Evolutionary conservation across 2,797 vertebrate genomes (phyloP).

Genomic region (Myiothlypis coronata): DNA sequence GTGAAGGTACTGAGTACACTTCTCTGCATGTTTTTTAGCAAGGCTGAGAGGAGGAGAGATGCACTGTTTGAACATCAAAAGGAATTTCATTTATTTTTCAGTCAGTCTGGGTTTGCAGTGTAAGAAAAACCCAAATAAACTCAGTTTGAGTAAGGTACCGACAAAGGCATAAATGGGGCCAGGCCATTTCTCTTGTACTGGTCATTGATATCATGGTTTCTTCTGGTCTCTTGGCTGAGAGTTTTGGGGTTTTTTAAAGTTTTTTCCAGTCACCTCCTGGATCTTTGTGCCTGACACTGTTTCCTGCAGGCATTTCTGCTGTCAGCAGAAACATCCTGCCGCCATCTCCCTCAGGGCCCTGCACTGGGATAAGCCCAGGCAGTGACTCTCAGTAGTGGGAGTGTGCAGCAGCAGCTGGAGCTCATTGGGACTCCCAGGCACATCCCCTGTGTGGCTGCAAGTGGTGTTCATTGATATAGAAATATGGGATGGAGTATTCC

Average conservation of each 20-base stretch:
- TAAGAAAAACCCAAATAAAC: background rate
- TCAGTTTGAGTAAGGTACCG: background rate
- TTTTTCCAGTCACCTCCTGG: background rate
- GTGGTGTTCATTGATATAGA: background rate
- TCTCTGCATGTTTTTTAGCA: background rate
- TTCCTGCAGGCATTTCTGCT: background rate
- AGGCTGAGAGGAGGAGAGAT: background rate
- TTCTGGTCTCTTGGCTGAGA: background rate
- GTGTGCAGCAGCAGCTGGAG: background rate
- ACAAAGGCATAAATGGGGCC: background rate
- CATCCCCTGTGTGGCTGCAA: background rate
- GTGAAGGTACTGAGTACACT: background rate
- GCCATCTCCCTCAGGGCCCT: background rate
- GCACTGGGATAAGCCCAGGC: background rate
- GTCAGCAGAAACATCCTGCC: background rate
- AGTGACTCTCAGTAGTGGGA: background rate
- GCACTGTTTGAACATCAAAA: background rate
- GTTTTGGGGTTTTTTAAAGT: fast-evolving
- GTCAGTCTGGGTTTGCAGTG: background rate
- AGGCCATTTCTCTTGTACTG: background rate
- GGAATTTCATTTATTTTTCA: background rate
- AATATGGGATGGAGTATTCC: background rate
- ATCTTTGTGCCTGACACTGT: background rate
- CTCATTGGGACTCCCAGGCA: fast-evolving
- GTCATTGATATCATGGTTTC: background rate